Conservation (phyloP, 2,113 vertebrate genomes). For the Steatornis caripensis region DNA sequence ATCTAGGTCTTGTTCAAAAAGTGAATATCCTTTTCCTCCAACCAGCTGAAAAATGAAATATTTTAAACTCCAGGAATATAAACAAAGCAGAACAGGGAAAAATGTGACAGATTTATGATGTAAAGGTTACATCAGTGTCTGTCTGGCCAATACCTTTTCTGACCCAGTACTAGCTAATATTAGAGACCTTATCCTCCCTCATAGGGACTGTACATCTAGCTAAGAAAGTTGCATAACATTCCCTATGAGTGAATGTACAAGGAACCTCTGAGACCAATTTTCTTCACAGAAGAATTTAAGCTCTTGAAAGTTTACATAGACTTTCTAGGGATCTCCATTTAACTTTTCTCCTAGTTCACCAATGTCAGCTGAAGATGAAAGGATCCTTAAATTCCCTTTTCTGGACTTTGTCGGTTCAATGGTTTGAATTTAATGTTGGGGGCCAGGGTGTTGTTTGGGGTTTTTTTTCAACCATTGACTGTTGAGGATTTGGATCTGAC, state of each 20-base stretch:
- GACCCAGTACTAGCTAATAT: not conserved
- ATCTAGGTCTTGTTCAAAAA: slow-evolving; percentile 20
- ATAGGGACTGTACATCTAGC: not conserved
- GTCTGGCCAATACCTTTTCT: not conserved
- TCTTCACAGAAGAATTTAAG: not conserved
- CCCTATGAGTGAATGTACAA: not conserved
- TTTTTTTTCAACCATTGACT: not conserved
- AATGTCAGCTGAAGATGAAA: not conserved
- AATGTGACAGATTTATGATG: not conserved
- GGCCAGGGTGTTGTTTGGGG: no score
- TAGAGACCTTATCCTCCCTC: not conserved
- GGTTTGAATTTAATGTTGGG: not conserved
- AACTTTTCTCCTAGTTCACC: not conserved
- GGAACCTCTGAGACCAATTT: not conserved
- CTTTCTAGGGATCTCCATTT: not conserved
- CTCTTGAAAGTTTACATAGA: not conserved
- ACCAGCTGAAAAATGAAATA: not conserved
- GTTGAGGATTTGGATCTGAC: not conserved
- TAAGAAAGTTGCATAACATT: not conserved
- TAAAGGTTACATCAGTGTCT: not conserved
- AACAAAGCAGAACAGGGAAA: not conserved
- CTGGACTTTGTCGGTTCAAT: not conserved
- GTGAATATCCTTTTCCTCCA: not conserved
- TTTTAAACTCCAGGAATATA: not conserved
- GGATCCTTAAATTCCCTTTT: not conserved